Base-by-base conservation (phyloP, 2,888 invertebrate species). In the Mythimna loreyi region DNA sequence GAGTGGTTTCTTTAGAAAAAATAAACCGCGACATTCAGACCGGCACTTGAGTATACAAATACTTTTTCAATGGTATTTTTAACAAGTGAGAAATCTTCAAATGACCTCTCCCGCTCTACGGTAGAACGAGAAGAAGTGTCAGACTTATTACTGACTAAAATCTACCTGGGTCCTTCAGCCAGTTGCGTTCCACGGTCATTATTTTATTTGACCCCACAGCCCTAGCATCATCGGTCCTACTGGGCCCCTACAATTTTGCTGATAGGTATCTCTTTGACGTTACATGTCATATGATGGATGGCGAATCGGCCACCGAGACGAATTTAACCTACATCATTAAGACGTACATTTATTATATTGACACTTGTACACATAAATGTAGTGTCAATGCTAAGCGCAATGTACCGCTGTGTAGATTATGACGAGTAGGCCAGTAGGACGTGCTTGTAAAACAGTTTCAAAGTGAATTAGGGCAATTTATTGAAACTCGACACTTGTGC, bases 1-100 rank as follows among this genome's bases (percentile, higher is more conserved):
- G 68, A 78, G 71, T 75, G 64, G 75, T 78, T 85, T 85, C 85
- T 85, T 75, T 73, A 82, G 59, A 80, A 82, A 82, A 72, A 83
- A 73, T 75, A 72, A 82, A 61, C 43, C 52, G 59, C 72, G 63
- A 72, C 57, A 73, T 66, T 73, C 62, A 70, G 28, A 67, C 25
- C 58, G 67, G 66, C 73, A 84, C 75, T 74, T 82, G 72, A 45
- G 56, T 60, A 63, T 28, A 68, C 73, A 67, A 56, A 53, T 55
- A 55, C 57, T 30, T 5, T 40, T 40, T 40, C 16, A 40, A 40
- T 40, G 16, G 5, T 40, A 36, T 40, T 40, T 40, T 11, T 40
- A 16, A 6, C 16, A 40, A 16, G 40, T 6, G 16, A 6, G 0
- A 40, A 40, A 19, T 40, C 40, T 1, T 40, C 40, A 19, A 40